Percentiles rank a stretch among this genome's conserved stretches.
Conservation (phyloP, 2,797 vertebrate genomes). For the Serranus cabrilla region DNA sequence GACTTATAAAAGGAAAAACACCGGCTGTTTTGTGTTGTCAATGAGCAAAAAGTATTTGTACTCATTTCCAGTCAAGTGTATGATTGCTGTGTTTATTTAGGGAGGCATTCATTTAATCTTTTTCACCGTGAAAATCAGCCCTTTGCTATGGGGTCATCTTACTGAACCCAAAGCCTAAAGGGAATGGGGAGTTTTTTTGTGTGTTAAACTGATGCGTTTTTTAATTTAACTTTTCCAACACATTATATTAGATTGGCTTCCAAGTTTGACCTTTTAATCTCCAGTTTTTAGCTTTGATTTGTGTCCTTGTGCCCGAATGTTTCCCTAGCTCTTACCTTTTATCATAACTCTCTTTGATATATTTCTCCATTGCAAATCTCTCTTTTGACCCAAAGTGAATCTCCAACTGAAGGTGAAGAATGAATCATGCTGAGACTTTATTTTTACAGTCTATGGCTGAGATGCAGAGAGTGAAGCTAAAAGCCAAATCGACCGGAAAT, state of each 20-base stretch:
- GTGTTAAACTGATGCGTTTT: not conserved
- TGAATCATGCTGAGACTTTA: conserved; percentile 17
- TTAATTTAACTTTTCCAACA: not conserved
- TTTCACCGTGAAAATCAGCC: conserved; percentile 40
- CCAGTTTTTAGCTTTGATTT: conserved; percentile 5
- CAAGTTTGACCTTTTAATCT: conserved; percentile 4
- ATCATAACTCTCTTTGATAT: conserved; percentile 33
- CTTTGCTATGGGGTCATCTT: conserved; percentile 39
- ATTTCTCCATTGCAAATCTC: conserved; percentile 15
- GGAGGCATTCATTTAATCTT: conserved; percentile 59
- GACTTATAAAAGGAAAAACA: conserved; percentile 80
- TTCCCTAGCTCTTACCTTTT: conserved; percentile 16
- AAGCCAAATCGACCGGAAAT: conserved; percentile 19
- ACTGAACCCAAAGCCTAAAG: conserved; percentile 22
- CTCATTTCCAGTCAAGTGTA: conserved; percentile 67
- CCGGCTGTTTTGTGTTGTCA: conserved; percentile 63
- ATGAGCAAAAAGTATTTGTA: conserved; percentile 68
- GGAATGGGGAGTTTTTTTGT: conserved; percentile 12
- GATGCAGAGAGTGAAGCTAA: conserved; percentile 9
- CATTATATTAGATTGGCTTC: not conserved
- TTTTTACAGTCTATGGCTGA: too few species aligned
- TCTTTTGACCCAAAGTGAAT: conserved; percentile 44
- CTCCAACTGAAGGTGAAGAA: conserved; percentile 18
- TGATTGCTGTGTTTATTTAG: conserved; percentile 71
- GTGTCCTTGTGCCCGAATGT: not conserved